phyloP scores from a whole-genome alignment of 35 echinoderm and acorn worm species.

The Lytechinus pictus region DNA sequence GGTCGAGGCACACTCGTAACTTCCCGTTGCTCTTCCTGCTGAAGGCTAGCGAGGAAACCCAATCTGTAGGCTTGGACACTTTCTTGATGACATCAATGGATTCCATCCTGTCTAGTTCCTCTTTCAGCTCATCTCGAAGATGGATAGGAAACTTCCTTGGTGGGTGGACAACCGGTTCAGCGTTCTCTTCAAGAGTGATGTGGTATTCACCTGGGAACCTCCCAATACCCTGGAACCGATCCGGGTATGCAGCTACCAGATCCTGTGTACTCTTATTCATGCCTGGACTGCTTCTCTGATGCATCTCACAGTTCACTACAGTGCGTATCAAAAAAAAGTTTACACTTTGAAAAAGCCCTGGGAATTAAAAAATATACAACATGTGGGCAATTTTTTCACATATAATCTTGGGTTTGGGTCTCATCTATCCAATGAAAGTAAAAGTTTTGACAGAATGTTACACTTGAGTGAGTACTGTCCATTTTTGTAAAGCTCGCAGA shows the following conservation, averaged over 20 bases:
- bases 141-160: slow-evolving; percentile 67
- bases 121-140: slow-evolving; percentile 63
- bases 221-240: slow-evolving; percentile 23
- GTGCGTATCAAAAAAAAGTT: too few species aligned
- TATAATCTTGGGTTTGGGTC: too few species aligned
- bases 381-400: too few species aligned
- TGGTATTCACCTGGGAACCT: slow-evolving; percentile 38
- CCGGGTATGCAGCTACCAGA: neutral
- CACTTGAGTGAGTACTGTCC: too few species aligned
- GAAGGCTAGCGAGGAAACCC: neutral
- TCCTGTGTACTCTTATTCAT: neutral
- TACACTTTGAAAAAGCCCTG: too few species aligned
- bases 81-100: slow-evolving; percentile 58
- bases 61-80: slow-evolving; percentile 70
- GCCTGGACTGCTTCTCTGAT: slow-evolving; percentile 32
- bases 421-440: too few species aligned
- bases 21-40: neutral
- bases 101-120: slow-evolving; percentile 68
- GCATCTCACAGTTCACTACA: slow-evolving; percentile 42
- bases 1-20: too few species aligned
- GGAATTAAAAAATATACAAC: too few species aligned
- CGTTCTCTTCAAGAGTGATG: neutral
- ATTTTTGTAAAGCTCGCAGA: too few species aligned
- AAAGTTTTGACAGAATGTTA: too few species aligned
- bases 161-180: neutral